Base-by-base conservation (phyloP, 2,113 vertebrate species). In the Oncorhynchus tshawytscha region DNA sequence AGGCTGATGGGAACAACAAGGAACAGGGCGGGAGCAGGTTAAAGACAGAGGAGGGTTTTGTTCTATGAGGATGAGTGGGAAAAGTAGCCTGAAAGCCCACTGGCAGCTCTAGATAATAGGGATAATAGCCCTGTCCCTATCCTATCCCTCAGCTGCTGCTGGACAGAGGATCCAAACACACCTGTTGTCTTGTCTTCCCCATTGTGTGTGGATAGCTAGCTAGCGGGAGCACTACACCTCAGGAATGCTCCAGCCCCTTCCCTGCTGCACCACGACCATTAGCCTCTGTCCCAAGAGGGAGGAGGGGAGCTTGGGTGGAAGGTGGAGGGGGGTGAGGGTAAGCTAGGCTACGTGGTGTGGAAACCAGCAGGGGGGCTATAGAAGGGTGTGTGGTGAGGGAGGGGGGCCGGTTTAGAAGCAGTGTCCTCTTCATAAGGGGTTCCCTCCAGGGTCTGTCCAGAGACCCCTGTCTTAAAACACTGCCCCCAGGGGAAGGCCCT, bases 281-380 rank as follows among this genome's bases (percentile, higher is more conserved):
- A 88, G 88, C 89, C 89, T 83, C 57, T 71, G 88, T 94, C 92
- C 92, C 89, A 51, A 34, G 90, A 92, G 92, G 86, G 84, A 87
- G 84, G 70, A 29, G 39, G 45, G 81, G 84, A 75, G 81, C 62
- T 79, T 76, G 69, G 77, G 80, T 60, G 76, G 49, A 76, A 16
- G 39, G 90, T 91, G 92, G 86, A 84, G 86, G 84, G 76, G 18
- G 22, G 24, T 82, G 84, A 72, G 80, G 59, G 78, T 76, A 67
- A 77, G 64, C 73, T 49, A 45, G 60, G 8, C 31, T 45, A 25
- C 22, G 0, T 39, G n/a, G 66, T 24, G 57, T 5, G 67, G 15
- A n/a, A 73, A 86, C 70, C 86, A 85, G 77, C 84, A 80, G 88
- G 84, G 78, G 75, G 70, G 84, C 86, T 89, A 82, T 78, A 82